Percentiles rank a stretch among this genome's conserved stretches.
Evolutionary conservation across 2,797 vertebrate genomes (phyloP).

Genomic region (Enteromius fasciolatus): DNA sequence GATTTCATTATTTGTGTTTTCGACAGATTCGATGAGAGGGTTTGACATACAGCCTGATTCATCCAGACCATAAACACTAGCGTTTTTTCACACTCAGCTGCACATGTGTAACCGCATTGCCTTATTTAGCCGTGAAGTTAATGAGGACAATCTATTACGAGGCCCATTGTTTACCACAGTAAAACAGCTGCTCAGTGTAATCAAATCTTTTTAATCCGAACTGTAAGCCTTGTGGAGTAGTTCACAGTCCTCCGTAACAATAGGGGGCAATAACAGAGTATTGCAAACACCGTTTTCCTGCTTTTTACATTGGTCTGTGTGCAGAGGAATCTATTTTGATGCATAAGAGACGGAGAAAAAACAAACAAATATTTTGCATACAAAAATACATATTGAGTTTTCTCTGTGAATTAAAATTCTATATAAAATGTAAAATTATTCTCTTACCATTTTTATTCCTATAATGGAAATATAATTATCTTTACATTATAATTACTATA

Average conservation of each 20-base stretch:
- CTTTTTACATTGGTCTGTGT: background rate
- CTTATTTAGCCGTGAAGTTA: constrained; percentile 67
- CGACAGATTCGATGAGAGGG: background rate
- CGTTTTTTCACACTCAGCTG: constrained; percentile 58
- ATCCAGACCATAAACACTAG: constrained; percentile 66
- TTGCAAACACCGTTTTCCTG: constrained; percentile 32
- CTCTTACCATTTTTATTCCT: background rate
- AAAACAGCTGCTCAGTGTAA: constrained; percentile 61
- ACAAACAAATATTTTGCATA: background rate
- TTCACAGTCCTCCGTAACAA: constrained; percentile 53
- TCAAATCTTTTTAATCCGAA: constrained; percentile 59
- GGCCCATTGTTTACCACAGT: constrained; percentile 60
- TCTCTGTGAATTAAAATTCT: background rate
- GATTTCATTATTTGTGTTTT: constrained; percentile 14
- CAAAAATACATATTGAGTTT: background rate
- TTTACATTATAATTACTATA: background rate
- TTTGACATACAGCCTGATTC: constrained; percentile 62
- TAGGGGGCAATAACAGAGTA: constrained; percentile 47
- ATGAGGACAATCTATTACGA: constrained; percentile 65
- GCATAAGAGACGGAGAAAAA: background rate
- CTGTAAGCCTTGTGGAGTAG: constrained; percentile 50
- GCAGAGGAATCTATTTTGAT: background rate
- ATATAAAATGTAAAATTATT: background rate
- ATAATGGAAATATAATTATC: background rate
- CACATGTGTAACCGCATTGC: constrained; percentile 54